These are phyloP conservation scores for Berghia stephanieae DNA, from an alignment of 1,140 invertebrate genomes.

Conservation along the genomic window DNA sequence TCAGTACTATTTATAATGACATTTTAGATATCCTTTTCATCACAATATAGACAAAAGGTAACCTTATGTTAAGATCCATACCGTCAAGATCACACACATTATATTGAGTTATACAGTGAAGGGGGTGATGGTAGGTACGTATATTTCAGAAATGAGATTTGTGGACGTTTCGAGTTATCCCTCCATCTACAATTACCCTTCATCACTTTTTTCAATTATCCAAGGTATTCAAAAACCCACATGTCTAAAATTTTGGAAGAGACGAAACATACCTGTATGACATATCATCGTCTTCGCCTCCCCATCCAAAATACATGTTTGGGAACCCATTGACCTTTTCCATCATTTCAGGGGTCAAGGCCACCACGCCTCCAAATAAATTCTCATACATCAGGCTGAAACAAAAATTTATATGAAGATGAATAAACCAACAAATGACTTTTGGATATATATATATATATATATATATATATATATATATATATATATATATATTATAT, in stretches of 20 bases:
- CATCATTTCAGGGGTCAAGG: conserved; percentile 73
- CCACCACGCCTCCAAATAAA: conserved; percentile 79
- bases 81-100: too few species aligned
- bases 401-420: neutral
- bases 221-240: neutral
- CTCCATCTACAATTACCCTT: neutral
- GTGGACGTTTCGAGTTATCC: neutral
- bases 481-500: neutral
- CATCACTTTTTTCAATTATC: neutral
- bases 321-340: conserved; percentile 88
- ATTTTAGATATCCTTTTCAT: too few species aligned
- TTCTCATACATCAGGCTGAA: conserved; percentile 76
- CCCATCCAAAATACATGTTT: conserved; percentile 86
- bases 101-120: too few species aligned
- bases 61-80: too few species aligned
- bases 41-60: too few species aligned
- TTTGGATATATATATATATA: neutral
- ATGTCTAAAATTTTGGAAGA: neutral
- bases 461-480: neutral
- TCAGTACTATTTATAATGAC: too few species aligned
- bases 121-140: too few species aligned
- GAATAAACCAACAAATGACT: neutral
- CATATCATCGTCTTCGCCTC: conserved; percentile 59
- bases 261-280: conserved; percentile 31
- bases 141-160: too few species aligned